Conservation (phyloP, 2,113 vertebrate genomes). For the Oophaga pumilio region DNA sequence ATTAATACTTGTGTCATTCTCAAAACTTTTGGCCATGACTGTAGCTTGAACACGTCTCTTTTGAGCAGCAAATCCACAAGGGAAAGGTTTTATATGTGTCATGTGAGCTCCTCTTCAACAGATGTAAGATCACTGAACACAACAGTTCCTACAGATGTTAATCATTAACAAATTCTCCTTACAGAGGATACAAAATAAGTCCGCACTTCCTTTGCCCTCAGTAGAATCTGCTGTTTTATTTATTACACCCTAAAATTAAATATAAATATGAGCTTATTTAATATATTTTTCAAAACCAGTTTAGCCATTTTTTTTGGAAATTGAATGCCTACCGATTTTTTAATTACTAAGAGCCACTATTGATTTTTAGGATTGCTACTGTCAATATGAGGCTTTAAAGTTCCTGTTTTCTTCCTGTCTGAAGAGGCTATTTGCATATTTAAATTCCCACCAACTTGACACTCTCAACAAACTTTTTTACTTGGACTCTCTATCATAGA, state of each 20-base stretch:
- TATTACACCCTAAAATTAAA: neutral
- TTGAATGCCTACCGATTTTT: neutral
- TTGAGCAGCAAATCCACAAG: neutral
- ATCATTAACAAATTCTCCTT: neutral
- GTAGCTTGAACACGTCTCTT: neutral
- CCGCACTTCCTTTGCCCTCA: neutral
- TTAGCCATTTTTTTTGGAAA: neutral
- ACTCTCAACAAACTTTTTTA: too few species aligned
- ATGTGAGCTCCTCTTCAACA: conserved; percentile 22
- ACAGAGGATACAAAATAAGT: neutral
- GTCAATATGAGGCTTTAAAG: too few species aligned
- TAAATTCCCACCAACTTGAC: too few species aligned
- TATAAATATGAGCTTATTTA: neutral
- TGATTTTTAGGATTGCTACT: too few species aligned
- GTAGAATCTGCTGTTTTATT: neutral
- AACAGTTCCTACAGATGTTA: neutral
- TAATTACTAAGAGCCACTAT: neutral
- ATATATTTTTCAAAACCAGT: neutral
- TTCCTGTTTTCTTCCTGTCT: too few species aligned
- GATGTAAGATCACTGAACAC: conserved; percentile 32
- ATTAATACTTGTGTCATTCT: too few species aligned
- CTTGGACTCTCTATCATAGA: too few species aligned
- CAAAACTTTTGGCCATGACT: too few species aligned
- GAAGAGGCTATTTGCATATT: too few species aligned
- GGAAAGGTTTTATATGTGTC: conserved; percentile 21